phyloP scores from a whole-genome alignment of 1,140 invertebrate species.

The Sarcophaga bullata region DNA sequence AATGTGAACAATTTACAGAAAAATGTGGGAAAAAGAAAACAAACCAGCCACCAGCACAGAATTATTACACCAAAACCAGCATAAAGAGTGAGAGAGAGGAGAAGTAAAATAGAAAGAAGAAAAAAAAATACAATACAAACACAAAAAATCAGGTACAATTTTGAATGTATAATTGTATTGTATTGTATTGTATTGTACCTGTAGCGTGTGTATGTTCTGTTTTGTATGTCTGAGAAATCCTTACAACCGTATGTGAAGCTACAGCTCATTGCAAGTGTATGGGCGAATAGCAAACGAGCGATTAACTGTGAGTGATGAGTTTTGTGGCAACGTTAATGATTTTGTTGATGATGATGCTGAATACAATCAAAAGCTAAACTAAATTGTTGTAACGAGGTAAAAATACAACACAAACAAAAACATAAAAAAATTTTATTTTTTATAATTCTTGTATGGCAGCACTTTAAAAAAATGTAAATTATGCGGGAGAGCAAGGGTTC shows the following conservation, averaged over 20 bases:
- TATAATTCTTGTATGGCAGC: not conserved
- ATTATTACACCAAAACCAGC: too few relatives aligned
- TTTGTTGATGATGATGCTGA: constrained; percentile 21
- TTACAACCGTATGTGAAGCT: too few relatives aligned
- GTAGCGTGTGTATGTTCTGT: too few relatives aligned
- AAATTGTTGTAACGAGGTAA: constrained; percentile 26
- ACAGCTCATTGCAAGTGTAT: not conserved
- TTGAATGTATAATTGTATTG: constrained; percentile 7
- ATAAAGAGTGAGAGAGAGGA: too few relatives aligned
- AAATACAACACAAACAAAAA: not conserved
- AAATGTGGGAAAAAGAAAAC: not conserved
- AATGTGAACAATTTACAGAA: constrained; percentile 16
- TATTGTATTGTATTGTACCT: not conserved
- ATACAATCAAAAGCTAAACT: constrained; percentile 1
- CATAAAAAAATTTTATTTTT: not conserved
- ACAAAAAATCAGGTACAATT: not conserved
- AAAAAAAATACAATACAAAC: too few relatives aligned
- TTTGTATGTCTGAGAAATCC: not conserved
- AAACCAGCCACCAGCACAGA: too few relatives aligned
- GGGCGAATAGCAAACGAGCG: not conserved
- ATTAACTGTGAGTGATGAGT: not conserved
- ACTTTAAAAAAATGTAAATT: constrained; percentile 11
- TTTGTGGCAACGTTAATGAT: constrained; percentile 18
- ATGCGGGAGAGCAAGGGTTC: not conserved
- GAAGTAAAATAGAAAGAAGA: too few relatives aligned